Evolutionary conservation across 2,113 vertebrate genomes (phyloP).

Genomic region (Notechis scutatus): DNA sequence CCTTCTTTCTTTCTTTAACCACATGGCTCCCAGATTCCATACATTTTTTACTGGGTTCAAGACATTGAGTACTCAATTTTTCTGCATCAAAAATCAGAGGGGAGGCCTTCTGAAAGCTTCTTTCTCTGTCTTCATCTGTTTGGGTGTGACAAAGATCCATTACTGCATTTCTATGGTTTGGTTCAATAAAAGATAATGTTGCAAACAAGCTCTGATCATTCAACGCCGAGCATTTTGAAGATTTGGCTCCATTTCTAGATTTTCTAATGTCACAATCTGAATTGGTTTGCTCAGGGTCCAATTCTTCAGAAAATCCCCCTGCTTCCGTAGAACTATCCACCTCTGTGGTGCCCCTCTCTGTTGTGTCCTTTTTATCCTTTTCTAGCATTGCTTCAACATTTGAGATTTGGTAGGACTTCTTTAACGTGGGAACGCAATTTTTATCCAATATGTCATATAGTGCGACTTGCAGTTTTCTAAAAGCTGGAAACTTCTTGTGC

Average conservation of each 20-base stretch:
- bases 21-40: background rate
- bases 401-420: background rate
- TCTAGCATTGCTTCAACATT: background rate
- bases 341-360: background rate
- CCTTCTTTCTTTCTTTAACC: background rate
- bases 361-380: background rate
- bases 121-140: background rate
- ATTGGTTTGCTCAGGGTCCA: background rate
- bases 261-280: background rate
- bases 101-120: background rate
- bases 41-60: background rate
- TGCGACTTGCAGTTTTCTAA: slow-evolving; percentile 5
- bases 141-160: background rate
- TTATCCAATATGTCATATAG: background rate
- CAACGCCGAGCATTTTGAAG: background rate
- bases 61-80: background rate
- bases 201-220: slow-evolving; percentile 3
- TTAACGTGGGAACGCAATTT: background rate
- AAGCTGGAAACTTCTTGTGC: background rate
- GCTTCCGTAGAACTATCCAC: background rate
- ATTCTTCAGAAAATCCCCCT: background rate
- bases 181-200: background rate
- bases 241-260: too few relatives aligned
- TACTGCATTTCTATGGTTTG: background rate
- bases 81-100: background rate